These are phyloP conservation scores for Pycnonotus jocosus DNA, from an alignment of 2,113 vertebrate species.

Conservation along the genomic window DNA sequence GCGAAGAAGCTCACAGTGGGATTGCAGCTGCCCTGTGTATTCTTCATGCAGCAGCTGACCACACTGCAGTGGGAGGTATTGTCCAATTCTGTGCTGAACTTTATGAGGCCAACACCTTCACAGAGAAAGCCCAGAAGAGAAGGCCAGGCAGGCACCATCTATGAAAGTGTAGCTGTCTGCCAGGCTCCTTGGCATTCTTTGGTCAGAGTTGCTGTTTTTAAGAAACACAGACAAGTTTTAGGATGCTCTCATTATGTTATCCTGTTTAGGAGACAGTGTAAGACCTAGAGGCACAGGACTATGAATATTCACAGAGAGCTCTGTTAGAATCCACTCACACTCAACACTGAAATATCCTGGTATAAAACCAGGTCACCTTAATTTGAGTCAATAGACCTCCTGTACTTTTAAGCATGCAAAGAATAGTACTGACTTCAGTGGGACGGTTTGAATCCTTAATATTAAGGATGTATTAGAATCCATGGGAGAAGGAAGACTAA, in stretches of 20 bases:
- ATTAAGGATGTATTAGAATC: not conserved
- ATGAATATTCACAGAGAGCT: not conserved
- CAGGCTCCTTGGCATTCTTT: not conserved
- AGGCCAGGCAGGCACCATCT: not conserved
- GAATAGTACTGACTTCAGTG: not conserved
- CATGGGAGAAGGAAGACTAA: not conserved
- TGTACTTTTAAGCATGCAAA: not conserved
- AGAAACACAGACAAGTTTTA: not conserved
- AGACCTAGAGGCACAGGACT: not conserved
- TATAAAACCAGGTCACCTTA: not conserved
- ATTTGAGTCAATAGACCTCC: not conserved
- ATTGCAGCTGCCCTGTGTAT: not conserved
- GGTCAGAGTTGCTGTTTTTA: not conserved
- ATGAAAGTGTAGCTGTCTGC: not conserved
- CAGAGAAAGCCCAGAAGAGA: not conserved
- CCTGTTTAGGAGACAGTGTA: not conserved
- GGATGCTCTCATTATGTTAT: not conserved
- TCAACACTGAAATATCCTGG: not conserved
- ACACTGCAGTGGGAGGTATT: not conserved
- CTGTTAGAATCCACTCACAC: not conserved
- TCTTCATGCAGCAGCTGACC: not conserved
- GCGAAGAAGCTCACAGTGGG: not conserved
- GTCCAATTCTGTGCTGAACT: not conserved
- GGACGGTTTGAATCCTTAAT: not conserved
- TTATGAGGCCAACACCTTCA: not conserved